Base-by-base conservation (phyloP, 1,140 invertebrate genomes). In the Dendrolimus kikuchii region DNA sequence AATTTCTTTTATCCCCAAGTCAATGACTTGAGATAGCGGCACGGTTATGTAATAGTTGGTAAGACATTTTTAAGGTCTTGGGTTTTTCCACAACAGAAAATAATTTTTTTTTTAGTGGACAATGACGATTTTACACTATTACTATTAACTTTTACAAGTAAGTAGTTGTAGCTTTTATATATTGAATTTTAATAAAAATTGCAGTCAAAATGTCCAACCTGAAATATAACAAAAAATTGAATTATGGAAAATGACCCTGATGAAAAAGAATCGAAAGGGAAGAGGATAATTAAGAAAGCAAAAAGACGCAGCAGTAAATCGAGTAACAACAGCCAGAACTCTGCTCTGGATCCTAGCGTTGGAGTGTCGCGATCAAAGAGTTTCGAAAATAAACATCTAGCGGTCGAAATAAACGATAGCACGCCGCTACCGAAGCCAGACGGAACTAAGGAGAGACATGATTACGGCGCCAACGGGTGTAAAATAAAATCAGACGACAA, bases 191-290 rank as follows among this genome's bases (percentile, higher is more conserved):
- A 41, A 5, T 42, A 23, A 4, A 10, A 48, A 57, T 69, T 72
- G 40, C 64, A 71, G 61, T 67, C 67, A 74, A 78, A 76, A 84
- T 84, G 77, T 68, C 57, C 51, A 60, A 71, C 55, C 52, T 65
- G 57, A 66, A 66, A 48, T 45, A 57, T 59, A 64, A 52, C 57
- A 66, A 70, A 67, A 71, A 65, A 51, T 42, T 58, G 44, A 70
- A 86, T 81, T 76, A 88, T 84, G 82, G 83, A 86, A 78, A 82
- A 87, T 87, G 84, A 86, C 68, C 79, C 77, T 62, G 78, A 67
- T 50, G 84, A 84, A 73, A 84, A 81, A 63, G 80, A 83, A 56
- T 84, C 81, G 39, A 86, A 83, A 62, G 81, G 74, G 51, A 87
- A 85, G 64, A 73, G 77, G 60, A 68, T 79, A 65, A 66, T 78